A percentile compares a stretch with the other conserved stretches of the same genome.
Conservation (phyloP, 2,888 invertebrate genomes). For the Cordylochernes scorpioides region DNA sequence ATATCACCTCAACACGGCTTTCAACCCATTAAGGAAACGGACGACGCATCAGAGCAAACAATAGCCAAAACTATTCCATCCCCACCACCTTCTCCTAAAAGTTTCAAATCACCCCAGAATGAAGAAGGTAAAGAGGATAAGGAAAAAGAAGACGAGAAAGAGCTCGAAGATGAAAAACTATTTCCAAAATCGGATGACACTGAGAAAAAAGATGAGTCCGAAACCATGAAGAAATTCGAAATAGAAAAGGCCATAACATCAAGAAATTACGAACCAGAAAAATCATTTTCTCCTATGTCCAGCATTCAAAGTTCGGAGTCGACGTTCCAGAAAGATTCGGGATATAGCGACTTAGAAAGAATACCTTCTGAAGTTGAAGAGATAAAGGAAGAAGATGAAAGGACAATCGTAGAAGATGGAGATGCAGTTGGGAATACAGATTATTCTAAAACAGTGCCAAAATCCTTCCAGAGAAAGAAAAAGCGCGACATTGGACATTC, state of each 20-base stretch:
- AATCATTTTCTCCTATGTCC: slow-evolving; percentile 8
- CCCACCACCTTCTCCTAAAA: too few relatives aligned
- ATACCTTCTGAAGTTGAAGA: slow-evolving; percentile 4
- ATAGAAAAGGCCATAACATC: neutral
- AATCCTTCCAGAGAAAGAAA: too few relatives aligned
- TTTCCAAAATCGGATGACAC: neutral
- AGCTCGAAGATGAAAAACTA: neutral
- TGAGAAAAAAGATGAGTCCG: neutral
- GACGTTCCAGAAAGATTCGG: slow-evolving; percentile 8
- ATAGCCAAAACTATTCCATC: too few relatives aligned
- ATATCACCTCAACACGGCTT: too few relatives aligned
- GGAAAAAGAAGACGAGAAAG: too few relatives aligned
- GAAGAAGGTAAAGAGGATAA: too few relatives aligned
- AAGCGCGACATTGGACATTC: slow-evolving; percentile 4
- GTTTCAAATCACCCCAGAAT: too few relatives aligned
- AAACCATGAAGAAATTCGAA: neutral
- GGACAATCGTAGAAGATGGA: slow-evolving; percentile 7
- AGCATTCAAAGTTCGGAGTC: slow-evolving; percentile 9
- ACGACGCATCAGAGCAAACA: too few relatives aligned
- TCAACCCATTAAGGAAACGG: too few relatives aligned
- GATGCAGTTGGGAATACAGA: slow-evolving; percentile 5
- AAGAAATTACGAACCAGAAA: too few relatives aligned
- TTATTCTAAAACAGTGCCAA: too few relatives aligned
- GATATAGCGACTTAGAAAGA: slow-evolving; percentile 9
- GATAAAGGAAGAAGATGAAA: slow-evolving; percentile 1